Evolutionary conservation across 2,797 vertebrate genomes (phyloP), one percentile per base, ranked within the genome.

Genomic region (Arremon brunneinucha): DNA sequence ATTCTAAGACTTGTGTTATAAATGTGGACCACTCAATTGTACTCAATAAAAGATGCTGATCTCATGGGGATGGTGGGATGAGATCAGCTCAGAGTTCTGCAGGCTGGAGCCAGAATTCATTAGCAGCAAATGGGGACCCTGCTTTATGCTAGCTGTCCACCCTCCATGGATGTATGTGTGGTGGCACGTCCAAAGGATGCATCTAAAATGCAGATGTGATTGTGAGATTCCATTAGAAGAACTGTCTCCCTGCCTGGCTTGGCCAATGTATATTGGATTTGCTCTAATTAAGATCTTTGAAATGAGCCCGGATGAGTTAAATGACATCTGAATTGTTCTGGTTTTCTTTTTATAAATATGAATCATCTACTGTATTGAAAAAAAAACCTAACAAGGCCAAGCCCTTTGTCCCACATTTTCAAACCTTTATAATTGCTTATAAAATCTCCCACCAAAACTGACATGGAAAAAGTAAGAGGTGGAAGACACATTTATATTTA

Each of bases 281-380:
- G 55, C 52, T 68, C 52, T 92, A 87, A 94, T 94, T 86, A 88
- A 7, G 13, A 83, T 82, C 53, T 89, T 57, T 63, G 62, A 88
- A 95, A 93, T 63, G 53, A 92, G 28, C 60, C 37, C 47, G 44
- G 65, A 92, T 0, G 19, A 90, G n/a, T 75, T 50, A 87, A 64
- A 28, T 34, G 34, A 76, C 43, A 93, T 77, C 74, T 64, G 34
- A 95, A 90, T 63, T 68, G 77, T 59, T 85, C 32, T 39, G 39
- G 39, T 17, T 83, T 47, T 93, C 77, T 83, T 94, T 92, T 94
- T 95, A 47, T 70, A 93, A 90, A 86, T 62, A 70, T 68, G 83
- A 94, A 82, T 86, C 68, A 93, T 37, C 35, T 69, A 30, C 17
- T 68, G 4, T n/a, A 67, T 77, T 76, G 39, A 43, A 69, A 86